A percentile compares a stretch with the other conserved stretches of the same genome.
These are phyloP conservation scores for Chaenodraco wilsoni DNA, from an alignment of 2,797 vertebrate genomes.

Conservation along the genomic window DNA sequence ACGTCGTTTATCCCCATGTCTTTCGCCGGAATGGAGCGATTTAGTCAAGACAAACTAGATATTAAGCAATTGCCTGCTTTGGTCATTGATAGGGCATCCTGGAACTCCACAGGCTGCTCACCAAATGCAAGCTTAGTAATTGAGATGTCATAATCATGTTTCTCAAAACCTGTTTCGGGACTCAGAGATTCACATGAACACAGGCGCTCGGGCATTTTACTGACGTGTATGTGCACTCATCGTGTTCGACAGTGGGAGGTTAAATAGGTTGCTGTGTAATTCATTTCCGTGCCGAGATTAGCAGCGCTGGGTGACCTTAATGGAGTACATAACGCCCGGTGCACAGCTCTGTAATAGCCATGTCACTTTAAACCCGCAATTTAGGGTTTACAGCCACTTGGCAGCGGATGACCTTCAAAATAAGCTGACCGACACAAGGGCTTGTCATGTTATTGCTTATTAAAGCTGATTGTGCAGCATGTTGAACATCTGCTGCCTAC, in stretches of 20 bases:
- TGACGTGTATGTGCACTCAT: not conserved
- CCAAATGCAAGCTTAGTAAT: conserved; percentile 13
- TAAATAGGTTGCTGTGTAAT: not conserved
- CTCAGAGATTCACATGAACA: not conserved
- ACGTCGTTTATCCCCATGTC: not conserved
- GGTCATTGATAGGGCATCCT: not conserved
- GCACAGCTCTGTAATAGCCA: not conserved
- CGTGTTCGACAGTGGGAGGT: conserved; percentile 1
- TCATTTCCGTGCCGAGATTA: not conserved
- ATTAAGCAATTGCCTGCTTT: not conserved
- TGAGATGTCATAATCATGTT: conserved; percentile 1
- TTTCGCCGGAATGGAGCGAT: conserved; percentile 19
- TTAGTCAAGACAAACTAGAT: conserved; percentile 11
- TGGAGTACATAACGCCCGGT: not conserved
- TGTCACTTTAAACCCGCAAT: not conserved
- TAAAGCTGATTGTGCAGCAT: not conserved
- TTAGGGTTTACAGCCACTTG: not conserved
- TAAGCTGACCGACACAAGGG: not conserved
- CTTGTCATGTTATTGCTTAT: not conserved
- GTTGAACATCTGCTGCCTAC: not conserved
- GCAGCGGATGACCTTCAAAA: not conserved
- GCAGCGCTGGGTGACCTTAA: not conserved
- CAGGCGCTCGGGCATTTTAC: not conserved
- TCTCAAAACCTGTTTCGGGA: not conserved
- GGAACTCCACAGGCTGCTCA: conserved; percentile 6